Evolutionary conservation across 2,797 vertebrate genomes (phyloP).

Genomic region (Discoglossus pictus): DNA sequence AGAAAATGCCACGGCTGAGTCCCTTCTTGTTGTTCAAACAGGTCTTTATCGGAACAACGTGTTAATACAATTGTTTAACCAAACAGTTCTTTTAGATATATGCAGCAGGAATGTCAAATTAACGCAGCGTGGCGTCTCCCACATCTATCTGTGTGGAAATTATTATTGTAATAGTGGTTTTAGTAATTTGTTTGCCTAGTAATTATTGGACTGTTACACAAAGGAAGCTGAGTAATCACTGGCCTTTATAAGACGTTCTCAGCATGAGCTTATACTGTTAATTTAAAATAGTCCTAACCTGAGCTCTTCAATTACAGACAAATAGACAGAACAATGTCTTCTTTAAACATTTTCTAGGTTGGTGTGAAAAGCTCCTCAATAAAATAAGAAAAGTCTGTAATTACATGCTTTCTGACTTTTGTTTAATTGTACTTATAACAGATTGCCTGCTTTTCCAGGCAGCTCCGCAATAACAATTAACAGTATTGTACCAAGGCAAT

Average conservation of each 20-base stretch:
- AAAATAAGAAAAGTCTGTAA: constrained; percentile 77
- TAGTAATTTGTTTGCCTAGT: constrained; percentile 76
- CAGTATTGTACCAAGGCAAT: constrained; percentile 52
- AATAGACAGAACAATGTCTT: constrained; percentile 71
- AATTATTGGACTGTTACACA: constrained; percentile 75
- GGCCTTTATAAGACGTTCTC: constrained; percentile 69
- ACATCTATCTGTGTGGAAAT: constrained; percentile 75
- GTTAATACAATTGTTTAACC: constrained; percentile 60
- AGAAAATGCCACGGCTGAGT: too few species aligned
- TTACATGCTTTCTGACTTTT: constrained; percentile 76
- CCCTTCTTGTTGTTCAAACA: constrained; percentile 66
- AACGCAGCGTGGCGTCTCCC: constrained; percentile 73
- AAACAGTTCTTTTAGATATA: constrained; percentile 68
- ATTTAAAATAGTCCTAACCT: constrained; percentile 70
- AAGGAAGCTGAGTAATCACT: constrained; percentile 67
- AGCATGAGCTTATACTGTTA: constrained; percentile 77
- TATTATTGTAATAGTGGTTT: constrained; percentile 80
- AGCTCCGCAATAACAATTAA: constrained; percentile 39
- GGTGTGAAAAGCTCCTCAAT: constrained; percentile 72
- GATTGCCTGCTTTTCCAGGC: constrained; percentile 53
- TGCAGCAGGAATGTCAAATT: constrained; percentile 72
- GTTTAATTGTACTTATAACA: constrained; percentile 73
- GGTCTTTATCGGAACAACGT: constrained; percentile 65
- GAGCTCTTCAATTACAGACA: constrained; percentile 69
- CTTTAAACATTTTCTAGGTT: constrained; percentile 77